Evolutionary conservation across 2,888 invertebrate genomes (phyloP).

Genomic region (Linnaemya vulpina): DNA sequence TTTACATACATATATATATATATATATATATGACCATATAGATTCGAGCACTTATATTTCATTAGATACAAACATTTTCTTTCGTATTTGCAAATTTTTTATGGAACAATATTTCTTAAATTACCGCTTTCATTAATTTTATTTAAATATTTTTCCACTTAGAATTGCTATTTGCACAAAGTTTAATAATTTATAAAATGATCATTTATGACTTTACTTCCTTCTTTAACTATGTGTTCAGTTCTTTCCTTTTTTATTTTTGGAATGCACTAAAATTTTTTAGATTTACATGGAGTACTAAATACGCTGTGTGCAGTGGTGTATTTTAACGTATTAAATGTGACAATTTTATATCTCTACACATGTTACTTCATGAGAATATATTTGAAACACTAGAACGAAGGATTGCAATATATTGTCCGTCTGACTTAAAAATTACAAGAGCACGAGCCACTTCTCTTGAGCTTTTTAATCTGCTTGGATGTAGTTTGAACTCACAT

Average conservation of each 20-base stretch:
- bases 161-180: conserved; percentile 21
- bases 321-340: conserved; percentile 16
- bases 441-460: no score
- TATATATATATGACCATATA: not conserved
- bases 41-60: conserved; percentile 5
- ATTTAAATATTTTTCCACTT: not conserved
- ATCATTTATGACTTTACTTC: conserved; percentile 19
- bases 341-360: no score
- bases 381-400: no score
- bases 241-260: conserved; percentile 35
- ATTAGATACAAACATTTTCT: not conserved
- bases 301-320: conserved; percentile 16
- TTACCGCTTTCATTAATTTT: conserved; percentile 20
- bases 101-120: conserved; percentile 2
- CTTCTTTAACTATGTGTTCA: conserved; percentile 21
- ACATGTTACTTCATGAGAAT: no score
- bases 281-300: not conserved
- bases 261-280: conserved; percentile 46
- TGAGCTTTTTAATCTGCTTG: no score
- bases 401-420: no score
- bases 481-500: no score
- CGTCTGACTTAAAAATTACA: no score
- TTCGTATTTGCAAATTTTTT: not conserved
- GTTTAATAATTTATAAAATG: conserved; percentile 8
- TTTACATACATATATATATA: not conserved